Conservation (phyloP, 2,888 invertebrate species). For the Thymelicus acteon region DNA sequence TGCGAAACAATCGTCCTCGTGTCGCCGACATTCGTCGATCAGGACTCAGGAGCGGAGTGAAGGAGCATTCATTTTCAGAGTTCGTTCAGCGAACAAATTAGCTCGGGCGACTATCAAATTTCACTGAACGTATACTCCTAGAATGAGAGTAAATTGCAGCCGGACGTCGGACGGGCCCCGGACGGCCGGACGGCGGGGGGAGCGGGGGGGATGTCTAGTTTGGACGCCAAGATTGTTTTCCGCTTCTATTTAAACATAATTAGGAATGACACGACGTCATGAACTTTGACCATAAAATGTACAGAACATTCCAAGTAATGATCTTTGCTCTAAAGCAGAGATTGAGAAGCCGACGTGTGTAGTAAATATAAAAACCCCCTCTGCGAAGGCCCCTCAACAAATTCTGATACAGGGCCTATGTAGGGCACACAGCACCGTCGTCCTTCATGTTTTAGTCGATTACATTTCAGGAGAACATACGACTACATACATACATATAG, state of each 20-base stretch:
- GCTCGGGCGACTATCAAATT: neutral
- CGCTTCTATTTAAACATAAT: slow-evolving; percentile 16
- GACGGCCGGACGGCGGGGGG: neutral
- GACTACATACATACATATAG: too few species aligned
- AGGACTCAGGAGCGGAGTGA: neutral
- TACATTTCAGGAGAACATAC: too few species aligned
- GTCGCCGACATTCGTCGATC: slow-evolving; percentile 22
- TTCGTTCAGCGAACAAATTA: slow-evolving; percentile 12
- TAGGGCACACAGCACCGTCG: too few species aligned
- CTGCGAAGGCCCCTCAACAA: too few species aligned
- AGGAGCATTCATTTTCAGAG: slow-evolving; percentile 16
- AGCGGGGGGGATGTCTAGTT: too few species aligned
- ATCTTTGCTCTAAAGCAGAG: too few species aligned
- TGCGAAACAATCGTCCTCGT: slow-evolving; percentile 25
- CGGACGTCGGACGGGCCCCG: neutral
- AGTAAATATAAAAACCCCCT: too few species aligned
- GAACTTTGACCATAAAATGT: neutral
- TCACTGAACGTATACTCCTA: neutral
- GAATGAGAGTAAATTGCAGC: neutral
- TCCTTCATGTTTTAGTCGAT: too few species aligned
- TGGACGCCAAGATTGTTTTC: slow-evolving; percentile 9
- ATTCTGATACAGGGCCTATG: too few species aligned
- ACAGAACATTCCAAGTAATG: too few species aligned
- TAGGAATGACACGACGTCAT: neutral
- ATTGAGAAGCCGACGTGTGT: too few species aligned